These are phyloP conservation scores for Sardina pilchardus DNA, from an alignment of 2,113 vertebrate species.

Conservation along the genomic window DNA sequence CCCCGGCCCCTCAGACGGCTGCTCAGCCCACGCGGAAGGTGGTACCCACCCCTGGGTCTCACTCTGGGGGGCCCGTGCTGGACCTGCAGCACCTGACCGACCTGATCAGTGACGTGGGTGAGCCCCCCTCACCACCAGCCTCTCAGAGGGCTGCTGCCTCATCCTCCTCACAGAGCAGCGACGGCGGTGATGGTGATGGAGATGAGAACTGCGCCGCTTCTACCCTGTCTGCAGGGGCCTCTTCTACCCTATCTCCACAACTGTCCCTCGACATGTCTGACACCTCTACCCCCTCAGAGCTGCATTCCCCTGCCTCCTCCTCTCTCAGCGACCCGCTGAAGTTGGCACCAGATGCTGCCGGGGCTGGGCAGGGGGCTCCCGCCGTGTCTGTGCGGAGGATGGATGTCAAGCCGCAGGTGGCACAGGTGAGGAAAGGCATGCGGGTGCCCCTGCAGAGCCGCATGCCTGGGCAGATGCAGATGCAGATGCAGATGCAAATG, in stretches of 20 bases:
- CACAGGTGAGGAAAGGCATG: slow-evolving; percentile 40
- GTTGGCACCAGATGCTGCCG: slow-evolving; percentile 43
- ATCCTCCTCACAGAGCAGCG: not conserved
- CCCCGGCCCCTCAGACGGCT: not conserved
- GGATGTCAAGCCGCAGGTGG: slow-evolving; percentile 82
- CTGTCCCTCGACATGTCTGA: not conserved
- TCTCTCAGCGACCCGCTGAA: slow-evolving; percentile 14
- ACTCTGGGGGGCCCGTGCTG: slow-evolving; percentile 62
- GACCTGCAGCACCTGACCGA: slow-evolving; percentile 86
- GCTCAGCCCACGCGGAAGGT: slow-evolving; percentile 60
- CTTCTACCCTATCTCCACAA: slow-evolving; percentile 10
- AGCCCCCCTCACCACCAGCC: slow-evolving; percentile 38
- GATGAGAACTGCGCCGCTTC: not conserved
- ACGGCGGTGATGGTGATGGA: not conserved
- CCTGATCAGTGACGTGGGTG: slow-evolving; percentile 81
- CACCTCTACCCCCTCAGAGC: not conserved
- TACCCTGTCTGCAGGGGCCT: not conserved
- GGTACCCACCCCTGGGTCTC: slow-evolving; percentile 4
- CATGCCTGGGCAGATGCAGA: slow-evolving; percentile 32
- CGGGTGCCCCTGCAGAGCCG: slow-evolving; percentile 53
- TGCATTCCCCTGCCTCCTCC: slow-evolving; percentile 41
- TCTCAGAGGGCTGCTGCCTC: not conserved
- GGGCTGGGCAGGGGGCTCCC: slow-evolving; percentile 55
- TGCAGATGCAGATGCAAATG: slow-evolving; percentile 16
- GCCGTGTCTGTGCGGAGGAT: slow-evolving; percentile 80